Evolutionary conservation across 1,140 invertebrate species (phyloP).

Genomic region (Probaryconus sp.): DNA sequence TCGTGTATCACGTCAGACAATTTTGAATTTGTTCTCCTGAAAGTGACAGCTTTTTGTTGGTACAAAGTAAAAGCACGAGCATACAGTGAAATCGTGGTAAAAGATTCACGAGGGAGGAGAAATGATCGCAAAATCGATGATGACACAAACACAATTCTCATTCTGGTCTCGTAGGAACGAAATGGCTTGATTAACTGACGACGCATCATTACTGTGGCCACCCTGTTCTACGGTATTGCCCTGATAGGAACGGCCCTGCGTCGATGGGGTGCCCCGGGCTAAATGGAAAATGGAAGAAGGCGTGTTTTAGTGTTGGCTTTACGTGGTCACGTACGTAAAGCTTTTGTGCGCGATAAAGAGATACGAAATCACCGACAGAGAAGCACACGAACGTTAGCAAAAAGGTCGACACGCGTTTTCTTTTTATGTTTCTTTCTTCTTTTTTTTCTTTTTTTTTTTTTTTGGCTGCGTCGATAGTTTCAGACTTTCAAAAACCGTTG

Average conservation of each 20-base stretch:
- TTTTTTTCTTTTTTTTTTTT: too few species aligned
- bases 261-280: constrained; percentile 61
- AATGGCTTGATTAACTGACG: constrained; percentile 78
- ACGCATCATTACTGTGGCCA: constrained; percentile 74
- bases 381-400: constrained; percentile 27
- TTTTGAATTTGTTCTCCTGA: too few species aligned
- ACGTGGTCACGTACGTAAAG: constrained; percentile 66
- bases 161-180: constrained; percentile 71
- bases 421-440: too few species aligned
- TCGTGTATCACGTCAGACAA: too few species aligned
- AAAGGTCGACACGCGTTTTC: constrained; percentile 4
- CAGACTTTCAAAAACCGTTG: too few species aligned
- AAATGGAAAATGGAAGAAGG: constrained; percentile 65
- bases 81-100: neutral
- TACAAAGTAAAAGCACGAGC: too few species aligned
- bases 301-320: constrained; percentile 60
- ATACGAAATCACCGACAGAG: constrained; percentile 38
- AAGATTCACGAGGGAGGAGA: constrained; percentile 47
- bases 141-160: constrained; percentile 66
- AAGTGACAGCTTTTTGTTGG: too few species aligned
- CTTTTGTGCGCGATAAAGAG: constrained; percentile 57
- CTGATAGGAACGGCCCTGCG: constrained; percentile 61
- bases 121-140: constrained; percentile 70
- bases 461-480: too few species aligned
- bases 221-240: constrained; percentile 67